Evolutionary conservation across 2,113 vertebrate species (phyloP).

Genomic region (Narcine bancroftii): DNA sequence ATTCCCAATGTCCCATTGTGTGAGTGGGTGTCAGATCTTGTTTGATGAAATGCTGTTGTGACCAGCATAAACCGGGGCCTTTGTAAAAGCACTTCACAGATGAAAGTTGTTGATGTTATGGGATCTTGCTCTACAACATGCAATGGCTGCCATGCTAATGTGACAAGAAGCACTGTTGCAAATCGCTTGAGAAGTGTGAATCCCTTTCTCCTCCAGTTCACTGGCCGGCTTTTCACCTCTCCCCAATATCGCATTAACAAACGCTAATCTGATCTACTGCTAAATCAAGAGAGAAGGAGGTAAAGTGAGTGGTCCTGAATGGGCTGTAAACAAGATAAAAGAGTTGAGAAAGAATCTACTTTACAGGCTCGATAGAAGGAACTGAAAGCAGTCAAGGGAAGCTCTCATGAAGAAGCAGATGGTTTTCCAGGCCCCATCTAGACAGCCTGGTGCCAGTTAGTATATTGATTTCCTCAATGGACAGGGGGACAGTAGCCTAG

Average conservation of each 20-base stretch:
- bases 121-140: background rate
- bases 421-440: background rate
- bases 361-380: background rate
- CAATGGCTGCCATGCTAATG: background rate
- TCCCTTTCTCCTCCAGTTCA: background rate
- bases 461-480: background rate
- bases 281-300: background rate
- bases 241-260: background rate
- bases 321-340: background rate
- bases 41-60: too few relatives aligned
- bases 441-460: conserved; percentile 10
- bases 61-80: too few relatives aligned
- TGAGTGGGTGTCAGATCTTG: too few relatives aligned
- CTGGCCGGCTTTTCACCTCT: too few relatives aligned
- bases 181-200: background rate
- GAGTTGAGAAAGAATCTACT: background rate
- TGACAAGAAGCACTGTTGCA: background rate
- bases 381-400: background rate
- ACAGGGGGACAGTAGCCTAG: too few relatives aligned
- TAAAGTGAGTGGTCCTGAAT: background rate
- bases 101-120: background rate
- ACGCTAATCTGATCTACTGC: background rate
- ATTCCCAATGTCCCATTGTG: background rate
- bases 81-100: too few relatives aligned
- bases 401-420: background rate